Percentiles rank a stretch among this genome's conserved stretches.
Conservation (phyloP, 2,113 vertebrate genomes). For the Parus major region DNA sequence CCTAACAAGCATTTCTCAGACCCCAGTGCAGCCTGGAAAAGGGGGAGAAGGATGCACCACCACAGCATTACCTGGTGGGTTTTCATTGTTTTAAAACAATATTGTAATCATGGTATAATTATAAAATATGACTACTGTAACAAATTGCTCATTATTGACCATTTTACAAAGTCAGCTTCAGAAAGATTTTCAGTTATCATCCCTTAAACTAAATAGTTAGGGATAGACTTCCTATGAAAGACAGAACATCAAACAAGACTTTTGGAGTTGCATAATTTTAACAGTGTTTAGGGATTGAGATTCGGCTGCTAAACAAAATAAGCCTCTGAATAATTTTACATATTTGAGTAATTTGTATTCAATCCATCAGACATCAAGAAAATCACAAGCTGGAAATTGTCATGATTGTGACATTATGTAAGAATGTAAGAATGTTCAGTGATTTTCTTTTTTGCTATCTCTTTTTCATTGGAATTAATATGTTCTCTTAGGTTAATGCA, state of each 20-base stretch:
- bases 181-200: not conserved
- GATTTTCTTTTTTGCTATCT: not conserved
- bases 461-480: not conserved
- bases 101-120: not conserved
- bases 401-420: not conserved
- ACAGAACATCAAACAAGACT: not conserved
- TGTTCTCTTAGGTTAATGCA: not conserved
- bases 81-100: not conserved
- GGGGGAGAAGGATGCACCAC: rapidly evolving
- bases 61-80: not conserved
- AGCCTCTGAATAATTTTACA: not conserved
- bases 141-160: not conserved
- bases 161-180: not conserved
- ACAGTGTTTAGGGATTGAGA: not conserved
- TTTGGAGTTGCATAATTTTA: not conserved
- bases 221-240: not conserved
- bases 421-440: not conserved
- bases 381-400: not conserved
- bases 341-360: not conserved
- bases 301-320: not conserved
- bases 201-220: not conserved
- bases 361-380: not conserved
- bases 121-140: not conserved
- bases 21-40: not conserved
- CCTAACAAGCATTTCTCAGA: rapidly evolving